These are phyloP conservation scores for Drosophila tropicalis DNA, from an alignment of 1,140 invertebrate species.

Conservation along the genomic window DNA sequence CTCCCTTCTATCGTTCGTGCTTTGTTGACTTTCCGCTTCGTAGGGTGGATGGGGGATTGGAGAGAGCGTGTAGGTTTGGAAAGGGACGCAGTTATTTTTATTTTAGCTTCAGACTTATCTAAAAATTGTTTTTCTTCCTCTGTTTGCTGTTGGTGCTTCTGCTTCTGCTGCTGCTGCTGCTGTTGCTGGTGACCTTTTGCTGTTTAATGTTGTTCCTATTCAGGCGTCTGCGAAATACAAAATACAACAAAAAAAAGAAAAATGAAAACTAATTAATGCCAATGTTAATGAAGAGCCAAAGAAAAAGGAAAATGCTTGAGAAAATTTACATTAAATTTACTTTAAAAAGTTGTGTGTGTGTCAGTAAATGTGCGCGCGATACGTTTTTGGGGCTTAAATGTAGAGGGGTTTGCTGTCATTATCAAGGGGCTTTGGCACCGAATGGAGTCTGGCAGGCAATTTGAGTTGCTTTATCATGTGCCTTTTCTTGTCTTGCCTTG, in stretches of 20 bases:
- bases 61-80: background rate
- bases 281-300: conserved; percentile 58
- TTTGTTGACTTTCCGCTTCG: conserved; percentile 22
- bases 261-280: conserved; percentile 74
- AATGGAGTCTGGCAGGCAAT: conserved; percentile 44
- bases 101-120: conserved; percentile 58
- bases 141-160: conserved; percentile 41
- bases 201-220: conserved; percentile 46
- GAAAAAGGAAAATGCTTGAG: conserved; percentile 21
- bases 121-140: conserved; percentile 54
- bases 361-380: background rate
- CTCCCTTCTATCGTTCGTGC: conserved; percentile 12
- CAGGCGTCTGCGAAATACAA: conserved; percentile 41
- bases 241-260: conserved; percentile 33
- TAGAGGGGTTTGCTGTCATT: conserved; percentile 53
- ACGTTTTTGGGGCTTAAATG: conserved; percentile 9
- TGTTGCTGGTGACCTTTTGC: conserved; percentile 36
- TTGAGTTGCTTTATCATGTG: conserved; percentile 16
- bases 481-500: conserved; percentile 1
- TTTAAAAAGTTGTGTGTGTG: conserved; percentile 27
- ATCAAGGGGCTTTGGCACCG: conserved; percentile 35
- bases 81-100: conserved; percentile 43
- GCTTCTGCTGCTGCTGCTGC: conserved; percentile 6
- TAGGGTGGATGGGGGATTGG: background rate
- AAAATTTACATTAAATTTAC: conserved; percentile 42